Base-by-base conservation (phyloP, 2,888 invertebrate genomes). In the Rhingia campestris region DNA sequence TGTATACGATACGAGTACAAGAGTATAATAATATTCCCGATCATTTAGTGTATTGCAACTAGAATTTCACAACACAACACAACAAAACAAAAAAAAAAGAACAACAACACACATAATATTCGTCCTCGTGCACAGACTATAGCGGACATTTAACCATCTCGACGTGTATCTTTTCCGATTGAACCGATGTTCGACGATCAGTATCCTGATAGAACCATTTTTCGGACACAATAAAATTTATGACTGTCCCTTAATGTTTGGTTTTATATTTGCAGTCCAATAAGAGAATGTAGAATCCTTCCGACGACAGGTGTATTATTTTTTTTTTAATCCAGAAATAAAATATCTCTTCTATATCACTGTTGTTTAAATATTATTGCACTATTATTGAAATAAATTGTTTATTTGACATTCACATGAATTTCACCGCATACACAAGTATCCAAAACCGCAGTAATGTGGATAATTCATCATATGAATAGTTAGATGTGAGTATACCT, bases 341-440 rank as follows among this genome's bases (percentile, higher is more conserved):
- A 7, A 10, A 0, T 33, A 4, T 30, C 4, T 9, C 7, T 14
- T 32, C 35, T 35, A 6, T 66, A 7, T 49, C 43, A 49, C 49
- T 33, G 49, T 10, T 32, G 22, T 49, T 58, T 54, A 37, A 14
- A 22, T 41, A 30, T 45, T 37, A 49, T 69, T 58, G 49, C 37
- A 72, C 37, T 39, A 49, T 33, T 22, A 22, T 22, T 22, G 22
- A 64, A 59, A 79, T 73, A 63, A 77, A 82, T 82, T 79, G 79
- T 82, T 82, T 74, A 69, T 82, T 77, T 82, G 79, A 82, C 73
- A 82, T 73, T 79, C 79, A 79, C 72, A 53, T 66, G 81, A 59
- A 66, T 59, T 67, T 67, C 6, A 41, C 58, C 69, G 58, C 49
- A 69, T 61, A 49, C 14, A 58, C 45, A 10, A 6, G 45, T 33